Base-by-base conservation (phyloP, 2,888 invertebrate genomes). In the Drosophila mayaguana region DNA sequence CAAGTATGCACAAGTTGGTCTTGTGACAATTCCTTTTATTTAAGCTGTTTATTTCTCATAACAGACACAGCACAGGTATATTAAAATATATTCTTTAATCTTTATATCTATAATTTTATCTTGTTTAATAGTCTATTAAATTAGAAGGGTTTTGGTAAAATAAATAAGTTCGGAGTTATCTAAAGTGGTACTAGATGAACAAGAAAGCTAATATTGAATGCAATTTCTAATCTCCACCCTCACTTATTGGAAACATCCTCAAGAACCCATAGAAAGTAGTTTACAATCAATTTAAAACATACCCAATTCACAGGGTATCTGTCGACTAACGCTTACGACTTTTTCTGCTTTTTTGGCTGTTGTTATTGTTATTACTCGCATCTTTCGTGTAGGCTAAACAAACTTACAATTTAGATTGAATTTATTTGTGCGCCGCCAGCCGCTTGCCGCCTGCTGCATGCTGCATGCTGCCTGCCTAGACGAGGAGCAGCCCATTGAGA, bases 321-420 rank as follows among this genome's bases (percentile, higher is more conserved):
- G 12, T 18, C 14, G 25, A 22, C 34, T 12, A n/a, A 6, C 4
- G 11, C 16, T 6, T 18, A 12, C 20, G 25, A 0, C 0, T 22
- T 38, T 4, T 1, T 11, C 11, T 22, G 42, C n/a, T 20, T 72
- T 70, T 53, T 68, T 18, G 51, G 64, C 45, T 73, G 65, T 69
- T 68, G 63, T 48, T 61, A 38, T 75, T 70, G 71, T 53, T 69
- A 57, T 73, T 50, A 45, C 76, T 76, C 62, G 68, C 71, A 72
- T 64, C 75, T 60, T 72, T 86, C 83, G 81, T 81, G 69, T 77
- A 79, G 83, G 72, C 88, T 81, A 88, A 89, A 90, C 90, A 89
- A 89, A 89, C 90, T 89, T 86, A 86, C 90, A 90, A 90, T 90
- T 89, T 89, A 90, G 89, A 89, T 89, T 89, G 89, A 89, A 89